These are phyloP conservation scores for Peribatodes rhomboidaria DNA, from an alignment of 2,888 invertebrate genomes.

Conservation along the genomic window DNA sequence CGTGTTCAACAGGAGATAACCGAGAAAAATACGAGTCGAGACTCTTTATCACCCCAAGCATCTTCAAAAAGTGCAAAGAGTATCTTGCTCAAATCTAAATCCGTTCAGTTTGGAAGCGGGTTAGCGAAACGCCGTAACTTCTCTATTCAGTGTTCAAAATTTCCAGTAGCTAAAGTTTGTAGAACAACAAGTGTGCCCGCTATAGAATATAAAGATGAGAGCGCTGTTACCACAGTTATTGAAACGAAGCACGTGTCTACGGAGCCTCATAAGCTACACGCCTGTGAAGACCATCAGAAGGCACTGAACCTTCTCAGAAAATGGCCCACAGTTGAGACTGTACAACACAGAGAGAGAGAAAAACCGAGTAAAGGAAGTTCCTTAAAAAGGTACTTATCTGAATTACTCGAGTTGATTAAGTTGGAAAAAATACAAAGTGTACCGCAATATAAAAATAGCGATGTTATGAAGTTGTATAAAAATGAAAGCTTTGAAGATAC, in stretches of 20 bases:
- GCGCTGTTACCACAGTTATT: constrained; percentile 48
- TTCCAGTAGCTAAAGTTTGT: constrained; percentile 39
- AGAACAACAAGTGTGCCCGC: constrained; percentile 59
- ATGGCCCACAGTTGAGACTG: constrained; percentile 48
- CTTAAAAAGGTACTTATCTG: constrained; percentile 51
- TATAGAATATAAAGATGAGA: constrained; percentile 48
- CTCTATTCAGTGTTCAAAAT: constrained; percentile 57
- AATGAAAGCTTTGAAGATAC: constrained; percentile 50
- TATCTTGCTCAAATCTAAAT: constrained; percentile 46
- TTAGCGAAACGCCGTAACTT: constrained; percentile 47
- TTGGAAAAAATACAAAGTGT: constrained; percentile 67
- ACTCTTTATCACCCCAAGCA: constrained; percentile 10
- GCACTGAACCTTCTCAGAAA: constrained; percentile 56
- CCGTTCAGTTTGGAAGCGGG: constrained; percentile 58
- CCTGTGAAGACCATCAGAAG: constrained; percentile 64
- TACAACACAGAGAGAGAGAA: constrained; percentile 30
- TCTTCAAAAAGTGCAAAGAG: constrained; percentile 21
- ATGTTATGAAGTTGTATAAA: constrained; percentile 60
- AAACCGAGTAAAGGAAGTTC: constrained; percentile 33
- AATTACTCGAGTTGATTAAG: constrained; percentile 55
- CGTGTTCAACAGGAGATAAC: background rate
- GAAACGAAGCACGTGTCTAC: constrained; percentile 56
- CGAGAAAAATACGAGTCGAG: background rate
- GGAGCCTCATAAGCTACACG: constrained; percentile 47
- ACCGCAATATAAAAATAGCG: constrained; percentile 51